Evolutionary conservation across 2,113 vertebrate genomes (phyloP).

Genomic region (Oriolus oriolus): DNA sequence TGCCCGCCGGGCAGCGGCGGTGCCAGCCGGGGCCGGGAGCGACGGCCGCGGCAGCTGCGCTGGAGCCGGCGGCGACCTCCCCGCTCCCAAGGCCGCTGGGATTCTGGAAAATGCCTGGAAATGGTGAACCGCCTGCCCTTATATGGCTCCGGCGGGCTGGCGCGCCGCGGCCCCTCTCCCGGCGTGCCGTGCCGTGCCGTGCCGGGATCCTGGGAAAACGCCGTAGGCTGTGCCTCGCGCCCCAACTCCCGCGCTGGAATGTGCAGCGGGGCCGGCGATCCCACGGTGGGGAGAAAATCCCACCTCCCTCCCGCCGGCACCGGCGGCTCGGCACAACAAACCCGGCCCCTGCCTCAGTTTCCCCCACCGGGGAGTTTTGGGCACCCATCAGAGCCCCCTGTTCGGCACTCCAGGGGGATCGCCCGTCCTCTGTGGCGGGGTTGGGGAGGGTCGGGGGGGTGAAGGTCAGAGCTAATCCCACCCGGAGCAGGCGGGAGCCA

Average conservation of each 20-base stretch:
- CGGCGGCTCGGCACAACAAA: neutral
- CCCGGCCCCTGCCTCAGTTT: neutral
- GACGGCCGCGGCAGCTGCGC: constrained; percentile 10
- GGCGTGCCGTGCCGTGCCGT: neutral
- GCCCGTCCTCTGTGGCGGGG: accelerated
- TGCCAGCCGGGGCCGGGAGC: constrained; percentile 33
- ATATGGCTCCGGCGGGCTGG: constrained; percentile 28
- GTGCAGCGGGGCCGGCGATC: neutral
- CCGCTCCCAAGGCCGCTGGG: neutral
- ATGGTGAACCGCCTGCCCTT: constrained; percentile 31
- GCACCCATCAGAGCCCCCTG: neutral
- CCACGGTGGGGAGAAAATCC: neutral
- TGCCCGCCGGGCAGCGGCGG: neutral
- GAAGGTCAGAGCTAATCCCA: constrained; percentile 4
- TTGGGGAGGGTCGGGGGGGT: neutral
- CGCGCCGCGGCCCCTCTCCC: neutral
- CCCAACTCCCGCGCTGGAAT: neutral
- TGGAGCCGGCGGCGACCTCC: neutral
- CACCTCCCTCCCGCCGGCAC: neutral
- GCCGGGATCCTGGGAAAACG: neutral
- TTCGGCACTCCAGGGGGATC: neutral
- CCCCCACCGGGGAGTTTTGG: neutral
- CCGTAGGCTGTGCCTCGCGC: neutral
- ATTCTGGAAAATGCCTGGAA: constrained; percentile 38
- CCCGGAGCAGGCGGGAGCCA: neutral